Percentiles rank a stretch among this genome's conserved stretches.
Conservation (phyloP, 2,113 vertebrate genomes). For the Tiliqua scincoides region DNA sequence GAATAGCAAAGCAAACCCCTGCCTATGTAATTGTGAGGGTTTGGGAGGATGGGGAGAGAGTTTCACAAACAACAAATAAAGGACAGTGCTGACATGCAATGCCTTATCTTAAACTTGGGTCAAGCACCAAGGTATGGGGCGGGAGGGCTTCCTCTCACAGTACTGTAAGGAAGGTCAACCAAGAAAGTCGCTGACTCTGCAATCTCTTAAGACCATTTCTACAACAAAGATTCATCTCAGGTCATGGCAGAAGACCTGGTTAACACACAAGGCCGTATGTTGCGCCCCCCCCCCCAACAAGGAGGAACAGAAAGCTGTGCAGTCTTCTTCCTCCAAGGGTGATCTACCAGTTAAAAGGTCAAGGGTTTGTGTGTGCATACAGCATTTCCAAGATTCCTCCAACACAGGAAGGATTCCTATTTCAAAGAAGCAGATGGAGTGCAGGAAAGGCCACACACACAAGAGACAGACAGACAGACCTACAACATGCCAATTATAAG, state of each 20-base stretch:
- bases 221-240: slow-evolving; percentile 13
- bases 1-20: no score
- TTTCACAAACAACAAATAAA: not conserved
- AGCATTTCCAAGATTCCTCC: not conserved
- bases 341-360: not conserved
- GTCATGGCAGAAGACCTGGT: slow-evolving; percentile 43
- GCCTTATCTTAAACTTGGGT: not conserved
- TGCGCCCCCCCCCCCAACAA: no score
- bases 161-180: not conserved
- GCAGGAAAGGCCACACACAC: accelerated
- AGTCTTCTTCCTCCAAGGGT: not conserved
- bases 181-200: slow-evolving; percentile 33
- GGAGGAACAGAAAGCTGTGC: not conserved
- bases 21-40: no score
- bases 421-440: not conserved
- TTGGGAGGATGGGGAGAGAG: not conserved
- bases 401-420: slow-evolving; percentile 23
- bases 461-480: slow-evolving; percentile 2
- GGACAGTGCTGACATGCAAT: not conserved
- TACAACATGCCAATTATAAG: not conserved
- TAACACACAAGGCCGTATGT: no score
- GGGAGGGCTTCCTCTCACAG: not conserved
- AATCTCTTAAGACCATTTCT: slow-evolving; percentile 39
- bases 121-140: not conserved
- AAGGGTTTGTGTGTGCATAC: not conserved